These are phyloP conservation scores for Cairina moschata DNA, from an alignment of 2,113 vertebrate genomes.

Conservation along the genomic window DNA sequence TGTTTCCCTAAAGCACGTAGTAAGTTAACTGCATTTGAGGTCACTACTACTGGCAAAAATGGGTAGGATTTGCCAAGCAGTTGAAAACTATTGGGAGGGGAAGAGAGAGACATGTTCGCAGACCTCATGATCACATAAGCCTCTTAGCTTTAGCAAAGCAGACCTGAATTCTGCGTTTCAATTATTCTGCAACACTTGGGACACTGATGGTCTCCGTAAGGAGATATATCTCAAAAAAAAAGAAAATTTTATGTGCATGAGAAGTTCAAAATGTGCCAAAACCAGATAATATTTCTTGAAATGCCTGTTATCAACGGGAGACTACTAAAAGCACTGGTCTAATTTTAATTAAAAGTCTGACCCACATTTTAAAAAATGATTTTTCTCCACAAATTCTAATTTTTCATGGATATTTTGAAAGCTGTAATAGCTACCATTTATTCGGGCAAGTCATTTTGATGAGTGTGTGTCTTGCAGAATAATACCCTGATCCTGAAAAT, in stretches of 20 bases:
- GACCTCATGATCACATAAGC: slow-evolving; percentile 48
- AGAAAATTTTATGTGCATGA: neutral
- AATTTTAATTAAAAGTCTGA: neutral
- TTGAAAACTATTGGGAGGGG: slow-evolving; percentile 6
- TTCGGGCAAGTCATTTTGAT: neutral
- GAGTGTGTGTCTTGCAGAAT: neutral
- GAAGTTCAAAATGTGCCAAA: neutral
- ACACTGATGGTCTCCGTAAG: slow-evolving; percentile 22
- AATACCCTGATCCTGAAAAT: neutral
- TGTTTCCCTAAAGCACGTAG: neutral
- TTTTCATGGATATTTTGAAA: neutral
- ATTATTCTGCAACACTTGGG: slow-evolving; percentile 25
- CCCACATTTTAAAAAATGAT: neutral
- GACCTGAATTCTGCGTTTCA: slow-evolving; percentile 59
- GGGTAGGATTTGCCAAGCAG: slow-evolving; percentile 6
- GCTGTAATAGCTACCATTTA: neutral
- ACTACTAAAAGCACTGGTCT: neutral
- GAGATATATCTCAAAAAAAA: neutral
- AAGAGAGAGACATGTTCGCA: neutral
- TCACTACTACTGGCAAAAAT: slow-evolving; percentile 24
- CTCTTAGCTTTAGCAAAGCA: slow-evolving; percentile 57
- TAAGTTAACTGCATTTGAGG: slow-evolving; percentile 15
- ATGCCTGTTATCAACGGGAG: neutral
- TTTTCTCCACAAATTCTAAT: neutral
- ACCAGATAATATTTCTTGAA: neutral